Evolutionary conservation across 2,113 vertebrate genomes (phyloP).

Genomic region (Sus scrofa): T2T-Sscrofa CM000822.6:47287501-47288000

Average conservation of each 20-base stretch:
- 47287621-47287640: neutral
- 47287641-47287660: neutral
- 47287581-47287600: neutral
- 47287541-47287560: neutral
- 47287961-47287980: neutral
- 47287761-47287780: neutral
- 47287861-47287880: neutral
- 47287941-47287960: neutral
- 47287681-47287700: neutral
- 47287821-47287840: neutral
- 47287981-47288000: neutral
- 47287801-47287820: neutral
- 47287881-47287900: neutral
- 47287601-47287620: neutral
- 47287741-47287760: neutral
- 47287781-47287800: neutral
- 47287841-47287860: neutral
- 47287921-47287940: neutral
- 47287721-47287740: neutral
- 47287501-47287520: neutral
- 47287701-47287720: neutral
- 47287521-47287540: rapidly evolving
- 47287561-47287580: neutral
- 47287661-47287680: neutral
- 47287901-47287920: neutral